Conservation (phyloP, 1,140 invertebrate genomes). For the Nasonia vitripennis region DNA sequence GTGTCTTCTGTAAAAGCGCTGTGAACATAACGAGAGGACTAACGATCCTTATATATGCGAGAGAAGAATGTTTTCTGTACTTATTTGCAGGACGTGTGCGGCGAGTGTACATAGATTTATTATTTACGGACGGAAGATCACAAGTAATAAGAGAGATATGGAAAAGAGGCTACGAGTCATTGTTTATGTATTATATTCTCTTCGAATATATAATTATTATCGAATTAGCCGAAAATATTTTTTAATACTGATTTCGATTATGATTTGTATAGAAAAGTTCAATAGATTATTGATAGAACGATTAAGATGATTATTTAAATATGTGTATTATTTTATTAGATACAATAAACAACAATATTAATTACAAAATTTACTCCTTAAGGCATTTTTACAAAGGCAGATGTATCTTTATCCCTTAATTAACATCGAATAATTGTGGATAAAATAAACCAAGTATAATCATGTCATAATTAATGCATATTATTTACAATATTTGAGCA, state of each 20-base stretch:
- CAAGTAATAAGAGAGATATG: background rate
- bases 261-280: too few relatives aligned
- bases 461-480: too few relatives aligned
- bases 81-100: background rate
- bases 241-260: background rate
- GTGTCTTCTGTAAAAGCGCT: slow-evolving; percentile 17
- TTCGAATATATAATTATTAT: background rate
- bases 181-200: background rate
- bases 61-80: background rate
- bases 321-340: slow-evolving; percentile 18
- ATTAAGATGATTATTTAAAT: background rate
- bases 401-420: background rate
- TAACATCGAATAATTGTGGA: too few relatives aligned
- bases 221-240: background rate
- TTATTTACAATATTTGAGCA: background rate
- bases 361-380: background rate
- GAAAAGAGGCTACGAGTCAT: background rate
- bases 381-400: background rate
- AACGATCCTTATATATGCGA: background rate
- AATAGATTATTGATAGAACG: too few relatives aligned
- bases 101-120: background rate
- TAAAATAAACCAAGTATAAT: too few relatives aligned
- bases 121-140: background rate
- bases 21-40: background rate
- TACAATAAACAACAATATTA: slow-evolving; percentile 11